Conservation (phyloP, 2,888 invertebrate genomes). For the Aethes cnicana region DNA sequence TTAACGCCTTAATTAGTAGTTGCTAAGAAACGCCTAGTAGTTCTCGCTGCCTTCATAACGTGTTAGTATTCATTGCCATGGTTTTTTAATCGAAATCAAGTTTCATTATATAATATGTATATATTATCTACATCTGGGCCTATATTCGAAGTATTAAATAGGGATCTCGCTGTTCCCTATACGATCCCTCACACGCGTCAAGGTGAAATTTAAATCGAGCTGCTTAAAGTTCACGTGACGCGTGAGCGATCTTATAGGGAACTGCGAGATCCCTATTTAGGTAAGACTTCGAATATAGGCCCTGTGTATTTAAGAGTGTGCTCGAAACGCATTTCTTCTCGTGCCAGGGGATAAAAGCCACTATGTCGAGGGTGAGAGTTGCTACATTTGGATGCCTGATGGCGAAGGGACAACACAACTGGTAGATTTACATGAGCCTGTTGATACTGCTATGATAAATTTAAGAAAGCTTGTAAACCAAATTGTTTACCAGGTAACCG, state of each 20-base stretch:
- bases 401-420: conserved; percentile 58
- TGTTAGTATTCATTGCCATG: not conserved
- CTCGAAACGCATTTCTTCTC: conserved; percentile 46
- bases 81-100: too few species aligned
- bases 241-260: too few species aligned
- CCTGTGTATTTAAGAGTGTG: conserved; percentile 51
- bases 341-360: conserved; percentile 68
- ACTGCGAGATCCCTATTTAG: too few species aligned
- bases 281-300: too few species aligned
- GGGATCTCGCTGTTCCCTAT: too few species aligned
- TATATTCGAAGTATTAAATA: too few species aligned
- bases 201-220: not conserved
- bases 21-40: conserved; percentile 12
- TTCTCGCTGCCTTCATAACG: conserved; percentile 5
- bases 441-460: conserved; percentile 20
- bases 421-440: conserved; percentile 58
- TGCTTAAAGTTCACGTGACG: too few species aligned
- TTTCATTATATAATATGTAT: too few species aligned
- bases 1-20: not conserved
- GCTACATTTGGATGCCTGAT: conserved; percentile 73
- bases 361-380: conserved; percentile 69
- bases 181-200: too few species aligned
- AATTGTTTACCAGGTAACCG: too few species aligned
- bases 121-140: too few species aligned
- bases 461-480: conserved; percentile 56